These are phyloP conservation scores for Cecidostiba fungosa DNA, from an alignment of 2,888 invertebrate genomes.

Conservation along the genomic window DNA sequence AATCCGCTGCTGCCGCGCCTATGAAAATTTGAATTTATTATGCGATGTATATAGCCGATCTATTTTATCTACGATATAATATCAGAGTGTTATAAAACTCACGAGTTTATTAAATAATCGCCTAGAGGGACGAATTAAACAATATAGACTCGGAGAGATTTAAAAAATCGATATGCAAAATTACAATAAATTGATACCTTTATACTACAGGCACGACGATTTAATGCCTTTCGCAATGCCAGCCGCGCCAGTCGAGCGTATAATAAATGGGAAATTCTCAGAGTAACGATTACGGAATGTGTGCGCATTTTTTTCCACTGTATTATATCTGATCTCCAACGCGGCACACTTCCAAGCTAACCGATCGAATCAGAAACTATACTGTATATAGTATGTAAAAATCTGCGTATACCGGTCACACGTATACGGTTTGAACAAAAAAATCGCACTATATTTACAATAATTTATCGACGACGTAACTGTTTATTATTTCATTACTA, in stretches of 20 bases:
- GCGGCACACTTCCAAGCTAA: not conserved
- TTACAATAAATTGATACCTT: conserved; percentile 39
- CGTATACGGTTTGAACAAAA: not conserved
- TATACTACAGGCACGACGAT: conserved; percentile 1
- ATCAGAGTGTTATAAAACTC: too few species aligned
- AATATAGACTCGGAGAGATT: not conserved
- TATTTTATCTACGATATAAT: too few species aligned
- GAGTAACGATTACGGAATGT: conserved; percentile 41
- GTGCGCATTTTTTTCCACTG: conserved; percentile 36
- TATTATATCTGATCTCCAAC: conserved; percentile 30
- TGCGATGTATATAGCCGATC: too few species aligned
- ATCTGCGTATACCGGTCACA: not conserved
- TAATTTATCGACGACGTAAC: not conserved
- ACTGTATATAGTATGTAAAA: not conserved
- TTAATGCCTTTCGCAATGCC: conserved; percentile 48
- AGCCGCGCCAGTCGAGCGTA: conserved; percentile 32
- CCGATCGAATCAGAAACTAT: conserved; percentile 11
- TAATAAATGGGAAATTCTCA: conserved; percentile 58
- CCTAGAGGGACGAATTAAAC: not conserved
- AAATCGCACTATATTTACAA: not conserved
- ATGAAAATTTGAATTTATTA: not conserved
- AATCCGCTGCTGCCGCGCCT: too few species aligned
- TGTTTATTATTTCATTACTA: not conserved
- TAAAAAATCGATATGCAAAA: conserved; percentile 35
- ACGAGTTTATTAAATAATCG: not conserved